Conservation (phyloP, 2,888 invertebrate genomes). For the Eupithecia exiguata region DNA sequence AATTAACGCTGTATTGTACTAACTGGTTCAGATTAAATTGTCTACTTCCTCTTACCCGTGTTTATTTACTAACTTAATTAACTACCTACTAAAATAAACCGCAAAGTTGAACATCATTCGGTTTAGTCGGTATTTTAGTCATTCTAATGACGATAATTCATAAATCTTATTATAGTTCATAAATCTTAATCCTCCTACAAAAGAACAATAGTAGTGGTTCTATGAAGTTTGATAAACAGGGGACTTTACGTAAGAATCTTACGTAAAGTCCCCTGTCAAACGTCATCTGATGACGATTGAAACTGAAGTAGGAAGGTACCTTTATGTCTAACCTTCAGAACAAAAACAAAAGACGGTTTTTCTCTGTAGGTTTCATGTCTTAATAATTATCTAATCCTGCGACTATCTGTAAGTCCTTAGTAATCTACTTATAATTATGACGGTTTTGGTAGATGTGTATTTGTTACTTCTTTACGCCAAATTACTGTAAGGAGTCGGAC, state of each 20-base stretch:
- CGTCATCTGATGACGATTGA: too few species aligned
- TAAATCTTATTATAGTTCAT: background rate
- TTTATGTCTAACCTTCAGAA: background rate
- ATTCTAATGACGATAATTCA: background rate
- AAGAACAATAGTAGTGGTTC: background rate
- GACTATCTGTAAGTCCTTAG: background rate
- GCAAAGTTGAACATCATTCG: background rate
- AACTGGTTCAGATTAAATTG: constrained; percentile 52
- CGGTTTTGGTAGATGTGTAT: background rate
- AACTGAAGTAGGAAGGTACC: background rate
- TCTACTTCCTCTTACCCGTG: constrained; percentile 46
- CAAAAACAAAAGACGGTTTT: background rate
- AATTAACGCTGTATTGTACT: constrained; percentile 40
- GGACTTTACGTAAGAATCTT: background rate
- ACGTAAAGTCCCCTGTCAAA: too few species aligned
- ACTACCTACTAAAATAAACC: background rate
- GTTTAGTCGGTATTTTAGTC: background rate
- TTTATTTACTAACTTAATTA: constrained; percentile 24
- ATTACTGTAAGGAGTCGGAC: background rate
- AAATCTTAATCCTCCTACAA: background rate
- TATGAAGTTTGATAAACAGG: background rate
- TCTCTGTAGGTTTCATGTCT: background rate
- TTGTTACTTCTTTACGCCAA: background rate
- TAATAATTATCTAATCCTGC: background rate
- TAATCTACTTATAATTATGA: too few species aligned